These are phyloP conservation scores for Sisyra nigra DNA, from an alignment of 2,888 invertebrate species.

Conservation along the genomic window DNA sequence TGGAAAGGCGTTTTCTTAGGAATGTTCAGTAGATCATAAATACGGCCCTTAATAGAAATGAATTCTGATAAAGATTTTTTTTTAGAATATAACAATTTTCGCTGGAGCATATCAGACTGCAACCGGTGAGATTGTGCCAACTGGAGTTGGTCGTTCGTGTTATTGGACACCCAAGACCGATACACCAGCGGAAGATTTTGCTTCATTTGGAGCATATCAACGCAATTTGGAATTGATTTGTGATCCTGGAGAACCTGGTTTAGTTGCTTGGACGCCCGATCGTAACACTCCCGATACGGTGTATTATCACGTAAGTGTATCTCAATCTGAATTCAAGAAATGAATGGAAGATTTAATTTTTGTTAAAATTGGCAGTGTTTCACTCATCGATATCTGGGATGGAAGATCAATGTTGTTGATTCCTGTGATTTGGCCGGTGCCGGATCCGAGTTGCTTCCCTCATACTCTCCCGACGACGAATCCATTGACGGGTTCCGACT, in stretches of 20 bases:
- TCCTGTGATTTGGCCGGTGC: slow-evolving; percentile 45
- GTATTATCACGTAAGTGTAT: slow-evolving; percentile 62
- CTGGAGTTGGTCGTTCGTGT: slow-evolving; percentile 70
- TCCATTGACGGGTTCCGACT: slow-evolving; percentile 34
- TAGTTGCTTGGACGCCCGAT: slow-evolving; percentile 79
- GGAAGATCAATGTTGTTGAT: slow-evolving; percentile 87
- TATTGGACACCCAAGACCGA: slow-evolving; percentile 69
- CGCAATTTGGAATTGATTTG: slow-evolving; percentile 68
- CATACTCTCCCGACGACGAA: slow-evolving; percentile 14
- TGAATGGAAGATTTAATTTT: slow-evolving; percentile 3
- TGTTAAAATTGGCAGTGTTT: slow-evolving; percentile 62
- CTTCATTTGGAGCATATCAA: slow-evolving; percentile 82
- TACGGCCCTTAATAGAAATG: too few species aligned
- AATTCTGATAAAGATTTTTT: too few species aligned
- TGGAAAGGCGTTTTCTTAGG: too few species aligned
- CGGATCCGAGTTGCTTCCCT: slow-evolving; percentile 35
- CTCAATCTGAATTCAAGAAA: background rate
- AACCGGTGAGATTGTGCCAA: slow-evolving; percentile 51
- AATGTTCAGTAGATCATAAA: too few species aligned
- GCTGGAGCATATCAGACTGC: slow-evolving; percentile 62
- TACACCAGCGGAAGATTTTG: slow-evolving; percentile 66
- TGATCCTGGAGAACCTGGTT: slow-evolving; percentile 68
- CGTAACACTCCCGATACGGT: slow-evolving; percentile 75
- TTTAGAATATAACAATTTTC: slow-evolving; percentile 59
- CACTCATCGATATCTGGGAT: slow-evolving; percentile 84